Evolutionary conservation across 2,888 invertebrate species (phyloP).

Genomic region (Hipparchia semele): DNA sequence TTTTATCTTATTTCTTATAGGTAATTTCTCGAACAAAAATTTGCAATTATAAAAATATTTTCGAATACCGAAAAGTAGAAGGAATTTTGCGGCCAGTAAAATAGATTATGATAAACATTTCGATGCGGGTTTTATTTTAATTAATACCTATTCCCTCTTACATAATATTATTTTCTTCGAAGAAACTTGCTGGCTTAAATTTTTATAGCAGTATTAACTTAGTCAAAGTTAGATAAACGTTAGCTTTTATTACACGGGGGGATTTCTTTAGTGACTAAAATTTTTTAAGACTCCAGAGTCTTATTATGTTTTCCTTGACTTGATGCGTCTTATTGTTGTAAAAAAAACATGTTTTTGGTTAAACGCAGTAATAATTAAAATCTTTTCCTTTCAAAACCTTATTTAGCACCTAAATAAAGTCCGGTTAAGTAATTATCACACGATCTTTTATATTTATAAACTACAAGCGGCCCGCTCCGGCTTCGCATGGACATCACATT

Average conservation of each 20-base stretch:
- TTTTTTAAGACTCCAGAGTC: background rate
- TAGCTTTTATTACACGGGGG: background rate
- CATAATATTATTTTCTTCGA: background rate
- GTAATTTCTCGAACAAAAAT: background rate
- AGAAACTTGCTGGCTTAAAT: background rate
- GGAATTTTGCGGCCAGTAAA: background rate
- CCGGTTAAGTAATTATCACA: too few relatives aligned
- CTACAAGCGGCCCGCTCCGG: too few relatives aligned
- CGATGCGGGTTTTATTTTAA: background rate
- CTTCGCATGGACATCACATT: too few relatives aligned
- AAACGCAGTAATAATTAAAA: too few relatives aligned
- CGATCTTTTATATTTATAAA: background rate
- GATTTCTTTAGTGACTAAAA: background rate
- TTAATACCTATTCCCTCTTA: background rate
- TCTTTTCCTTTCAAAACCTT: too few relatives aligned
- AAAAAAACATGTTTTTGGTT: too few relatives aligned
- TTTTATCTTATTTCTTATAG: too few relatives aligned
- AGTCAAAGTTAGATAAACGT: background rate
- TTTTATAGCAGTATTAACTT: background rate
- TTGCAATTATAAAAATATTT: slow-evolving; percentile 9
- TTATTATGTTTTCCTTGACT: too few relatives aligned
- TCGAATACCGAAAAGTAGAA: background rate
- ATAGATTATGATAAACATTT: background rate
- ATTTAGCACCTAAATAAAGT: too few relatives aligned
- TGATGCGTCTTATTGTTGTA: too few relatives aligned